Evolutionary conservation across 2,797 vertebrate species (phyloP), one percentile per base, ranked within the genome.

Genomic region (Masticophis lateralis): DNA sequence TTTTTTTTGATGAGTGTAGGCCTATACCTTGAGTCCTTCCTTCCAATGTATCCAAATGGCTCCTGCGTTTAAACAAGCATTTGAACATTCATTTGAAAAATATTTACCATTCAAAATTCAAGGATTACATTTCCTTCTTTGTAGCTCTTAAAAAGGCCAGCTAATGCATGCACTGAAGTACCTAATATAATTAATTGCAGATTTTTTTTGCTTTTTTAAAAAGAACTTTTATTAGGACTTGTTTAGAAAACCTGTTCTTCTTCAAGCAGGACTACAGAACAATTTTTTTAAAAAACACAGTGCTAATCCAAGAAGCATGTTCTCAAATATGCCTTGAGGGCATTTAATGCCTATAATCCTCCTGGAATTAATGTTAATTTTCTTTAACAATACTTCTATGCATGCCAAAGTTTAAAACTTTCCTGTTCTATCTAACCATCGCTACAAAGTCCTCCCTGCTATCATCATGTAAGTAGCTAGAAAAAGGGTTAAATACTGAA

Each of bases 171-270:
- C 43, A 94, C 28, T 91, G n/a, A 63, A 27, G 56, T 92, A 60
- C 32, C 55, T 11, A 51, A 56, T 43, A 43, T 47, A 86, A 90
- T 55, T 25, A 22, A 22, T n/a, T 0, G 0, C 69, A 91, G 56
- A 92, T 55, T 14, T 57, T 0, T 16, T 20, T 3, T 37, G 37
- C 37, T 74, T 74, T 74, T 61, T 27, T 5, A 69, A 93, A 60
- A 56, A 87, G 12, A 87, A 0, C 7, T 92, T 94, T 95, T 92
- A 92, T 89, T 93, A 94, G 93, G 59, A 93, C 92, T 92, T 91
- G 37, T 88, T 91, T 32, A 59, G 94, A 96, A 91, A 95, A 97
- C 95, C 95, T 95, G 95, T 95, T 97, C 96, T 95, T 97, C 95
- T 93, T 95, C 93, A 95, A 92, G 91, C 61, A 95, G 88, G 91